These are phyloP conservation scores for Aphelocoma coerulescens DNA, from an alignment of 2,113 vertebrate genomes.

Conservation along the genomic window DNA sequence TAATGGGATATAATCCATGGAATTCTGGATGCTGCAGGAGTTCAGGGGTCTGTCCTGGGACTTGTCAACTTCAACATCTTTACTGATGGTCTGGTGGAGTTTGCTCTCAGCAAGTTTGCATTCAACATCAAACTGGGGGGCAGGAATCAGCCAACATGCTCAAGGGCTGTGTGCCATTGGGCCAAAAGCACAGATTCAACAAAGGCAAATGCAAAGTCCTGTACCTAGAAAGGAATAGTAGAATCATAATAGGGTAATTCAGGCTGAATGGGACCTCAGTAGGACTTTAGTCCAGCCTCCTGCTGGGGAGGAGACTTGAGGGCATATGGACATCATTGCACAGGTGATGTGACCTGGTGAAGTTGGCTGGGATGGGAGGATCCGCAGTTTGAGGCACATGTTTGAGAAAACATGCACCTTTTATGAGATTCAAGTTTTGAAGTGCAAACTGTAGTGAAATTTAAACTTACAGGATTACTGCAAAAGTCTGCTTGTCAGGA, in stretches of 20 bases:
- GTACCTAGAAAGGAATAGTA: background rate
- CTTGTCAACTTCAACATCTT: background rate
- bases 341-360: background rate
- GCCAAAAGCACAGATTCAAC: background rate
- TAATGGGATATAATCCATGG: background rate
- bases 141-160: background rate
- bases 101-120: background rate
- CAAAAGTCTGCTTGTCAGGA: background rate
- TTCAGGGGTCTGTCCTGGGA: background rate
- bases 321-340: rapidly evolving
- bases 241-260: background rate
- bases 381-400: background rate
- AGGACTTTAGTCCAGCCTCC: background rate
- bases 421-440: background rate
- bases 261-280: background rate
- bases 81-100: background rate
- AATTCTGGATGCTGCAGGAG: background rate
- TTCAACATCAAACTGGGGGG: background rate
- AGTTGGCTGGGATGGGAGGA: background rate
- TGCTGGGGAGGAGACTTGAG: background rate
- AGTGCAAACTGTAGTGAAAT: background rate
- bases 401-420: background rate
- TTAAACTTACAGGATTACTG: background rate
- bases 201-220: background rate
- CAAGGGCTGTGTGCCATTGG: background rate